A percentile compares a stretch with the other conserved stretches of the same genome.
Evolutionary conservation across 2,797 vertebrate species (phyloP).

Genomic region (Dendrocincla tyrannina): DNA sequence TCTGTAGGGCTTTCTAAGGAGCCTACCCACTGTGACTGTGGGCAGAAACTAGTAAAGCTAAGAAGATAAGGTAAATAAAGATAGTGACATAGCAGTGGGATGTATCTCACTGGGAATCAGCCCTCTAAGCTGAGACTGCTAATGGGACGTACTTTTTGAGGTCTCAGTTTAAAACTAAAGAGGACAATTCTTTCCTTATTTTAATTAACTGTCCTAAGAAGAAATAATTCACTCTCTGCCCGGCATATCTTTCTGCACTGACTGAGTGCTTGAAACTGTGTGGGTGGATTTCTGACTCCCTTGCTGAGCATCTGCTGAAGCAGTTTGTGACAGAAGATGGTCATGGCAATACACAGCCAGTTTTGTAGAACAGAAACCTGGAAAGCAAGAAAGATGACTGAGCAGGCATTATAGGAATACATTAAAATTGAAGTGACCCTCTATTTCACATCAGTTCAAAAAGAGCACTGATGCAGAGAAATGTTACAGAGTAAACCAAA

Average conservation of each 20-base stretch:
- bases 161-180: not conserved
- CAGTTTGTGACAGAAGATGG: not conserved
- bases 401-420: not conserved
- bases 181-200: not conserved
- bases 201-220: not conserved
- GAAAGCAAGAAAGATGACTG: not conserved
- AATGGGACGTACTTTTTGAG: not conserved
- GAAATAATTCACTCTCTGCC: not conserved
- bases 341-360: not conserved
- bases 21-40: not conserved
- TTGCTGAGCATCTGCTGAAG: accelerated
- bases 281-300: not conserved
- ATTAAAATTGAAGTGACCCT: not conserved
- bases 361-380: not conserved
- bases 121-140: not conserved
- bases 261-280: not conserved
- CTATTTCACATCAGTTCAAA: not conserved
- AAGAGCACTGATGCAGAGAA: not conserved
- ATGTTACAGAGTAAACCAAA: not conserved
- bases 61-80: not conserved
- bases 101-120: not conserved
- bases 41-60: not conserved
- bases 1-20: not conserved
- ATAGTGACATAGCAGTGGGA: not conserved
- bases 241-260: not conserved